These are phyloP conservation scores for Cheilosia scutellata DNA, from an alignment of 2,888 invertebrate genomes.

Conservation along the genomic window DNA sequence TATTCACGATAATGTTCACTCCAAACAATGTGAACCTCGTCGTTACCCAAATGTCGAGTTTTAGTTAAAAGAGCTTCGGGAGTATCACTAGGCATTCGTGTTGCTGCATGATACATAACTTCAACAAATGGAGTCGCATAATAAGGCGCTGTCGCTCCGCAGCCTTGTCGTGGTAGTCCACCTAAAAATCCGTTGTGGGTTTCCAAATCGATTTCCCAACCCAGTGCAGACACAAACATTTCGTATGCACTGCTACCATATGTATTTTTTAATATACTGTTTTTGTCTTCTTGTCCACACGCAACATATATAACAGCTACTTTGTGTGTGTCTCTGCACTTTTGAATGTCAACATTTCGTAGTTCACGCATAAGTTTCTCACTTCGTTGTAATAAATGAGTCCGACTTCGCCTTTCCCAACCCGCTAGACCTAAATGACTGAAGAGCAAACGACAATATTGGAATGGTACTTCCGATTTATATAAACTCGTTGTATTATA, in stretches of 20 bases:
- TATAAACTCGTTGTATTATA: constrained; percentile 84
- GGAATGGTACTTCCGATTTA: constrained; percentile 88
- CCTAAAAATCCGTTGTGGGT: constrained; percentile 98
- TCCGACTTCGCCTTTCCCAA: constrained; percentile 93
- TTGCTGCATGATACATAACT: constrained; percentile 98
- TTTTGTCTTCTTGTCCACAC: constrained; percentile 98
- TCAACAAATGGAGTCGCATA: constrained; percentile 96
- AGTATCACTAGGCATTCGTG: constrained; percentile 96
- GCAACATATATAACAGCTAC: constrained; percentile 99
- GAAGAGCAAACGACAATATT: constrained; percentile 94
- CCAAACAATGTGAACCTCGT: constrained; percentile 99
- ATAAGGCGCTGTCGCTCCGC: constrained; percentile 97
- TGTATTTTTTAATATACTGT: constrained; percentile 93
- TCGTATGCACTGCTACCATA: constrained; percentile 97
- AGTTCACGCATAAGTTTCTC: constrained; percentile 95
- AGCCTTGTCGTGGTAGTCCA: constrained; percentile 94
- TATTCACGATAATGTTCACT: constrained; percentile 98
- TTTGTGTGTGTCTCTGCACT: constrained; percentile 97
- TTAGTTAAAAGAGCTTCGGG: constrained; percentile 95
- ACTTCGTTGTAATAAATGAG: constrained; percentile 94
- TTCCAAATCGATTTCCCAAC: constrained; percentile 93
- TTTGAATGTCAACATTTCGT: constrained; percentile 95
- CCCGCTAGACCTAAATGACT: constrained; percentile 96
- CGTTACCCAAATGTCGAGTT: constrained; percentile 98
- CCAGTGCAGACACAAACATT: constrained; percentile 88